Base-by-base conservation (phyloP, 2,888 invertebrate genomes). In the Acleris cristana region DNA sequence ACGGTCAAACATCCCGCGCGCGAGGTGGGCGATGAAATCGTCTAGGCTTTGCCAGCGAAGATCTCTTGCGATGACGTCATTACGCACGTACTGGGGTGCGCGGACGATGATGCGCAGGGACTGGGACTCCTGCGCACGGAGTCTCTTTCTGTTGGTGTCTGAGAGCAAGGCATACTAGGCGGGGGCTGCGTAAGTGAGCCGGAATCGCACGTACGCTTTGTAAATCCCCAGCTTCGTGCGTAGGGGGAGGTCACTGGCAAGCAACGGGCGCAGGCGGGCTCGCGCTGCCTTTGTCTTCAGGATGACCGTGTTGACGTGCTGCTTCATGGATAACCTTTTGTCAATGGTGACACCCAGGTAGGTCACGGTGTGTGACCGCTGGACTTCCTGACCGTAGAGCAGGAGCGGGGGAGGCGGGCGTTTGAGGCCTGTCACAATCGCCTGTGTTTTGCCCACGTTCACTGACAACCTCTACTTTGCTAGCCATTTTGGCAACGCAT, bases 161-260 rank as follows among this genome's bases (percentile, higher is more conserved):
- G 23, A 23, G 51, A 30, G 30, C 26, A 40, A 21, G 56, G 67
- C 59, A 26, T 55, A 63, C 58, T 53, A 53, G 14, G 56, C 56
- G n/a, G 61, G 61, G 23, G 66, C 61, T 21, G 61, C 56, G 30
- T 66, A 66, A 1, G 57, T 62, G 5, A 66, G 59, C 30, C 65
- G 34, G 16, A 55, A 34, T 6, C 55, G 18, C 3, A 63, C 21
- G 19, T 55, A 63, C 0, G 63, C 19, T 21, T 63, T 63, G 49
- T 55, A 40, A 1, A 63, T 16, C 21, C 63, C 56, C 56, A 64
- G 12, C 16, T 64, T 64, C 2, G 62, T 54, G 14, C 21, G 26
- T 2, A 30, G 0, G 0, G 62, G 19, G 0, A 62, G 54, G 18
- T 5, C 18, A 26, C 30, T 30, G 30, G 4, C 12, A 19, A 55